Conservation (phyloP, 2,888 invertebrate genomes). For the Petrolisthes cinctipes region DNA sequence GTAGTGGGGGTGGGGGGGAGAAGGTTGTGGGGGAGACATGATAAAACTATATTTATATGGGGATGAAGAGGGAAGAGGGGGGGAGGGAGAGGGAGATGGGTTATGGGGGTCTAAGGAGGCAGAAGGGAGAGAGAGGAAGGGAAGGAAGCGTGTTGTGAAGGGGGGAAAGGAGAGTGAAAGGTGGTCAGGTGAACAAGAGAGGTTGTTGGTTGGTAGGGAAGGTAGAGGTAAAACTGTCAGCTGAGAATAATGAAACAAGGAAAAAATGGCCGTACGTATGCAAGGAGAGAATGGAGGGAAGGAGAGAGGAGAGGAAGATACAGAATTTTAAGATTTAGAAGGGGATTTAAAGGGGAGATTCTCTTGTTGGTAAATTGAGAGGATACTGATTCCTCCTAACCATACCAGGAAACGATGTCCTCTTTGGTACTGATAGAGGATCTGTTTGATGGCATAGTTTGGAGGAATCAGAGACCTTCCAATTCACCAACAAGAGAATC, state of each 20-base stretch:
- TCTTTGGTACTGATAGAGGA: too few relatives aligned
- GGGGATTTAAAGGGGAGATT: neutral
- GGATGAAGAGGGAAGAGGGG: neutral
- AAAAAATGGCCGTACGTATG: neutral
- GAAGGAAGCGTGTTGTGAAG: neutral
- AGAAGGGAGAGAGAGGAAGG: neutral
- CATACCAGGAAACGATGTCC: too few relatives aligned
- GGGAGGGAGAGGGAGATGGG: neutral
- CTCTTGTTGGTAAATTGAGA: too few relatives aligned
- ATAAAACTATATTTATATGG: neutral
- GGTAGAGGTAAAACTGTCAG: neutral
- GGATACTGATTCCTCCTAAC: too few relatives aligned
- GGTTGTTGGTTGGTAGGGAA: neutral
- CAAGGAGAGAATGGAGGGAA: neutral
- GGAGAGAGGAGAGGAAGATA: neutral
- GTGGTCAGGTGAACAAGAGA: neutral
- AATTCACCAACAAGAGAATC: too few relatives aligned
- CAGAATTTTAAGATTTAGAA: neutral
- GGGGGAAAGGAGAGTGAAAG: neutral
- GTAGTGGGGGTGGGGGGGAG: neutral
- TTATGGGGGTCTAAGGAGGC: neutral
- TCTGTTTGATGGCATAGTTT: too few relatives aligned
- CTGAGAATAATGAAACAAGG: too few relatives aligned
- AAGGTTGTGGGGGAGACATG: neutral
- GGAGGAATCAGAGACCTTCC: too few relatives aligned